Evolutionary conservation across 2,797 vertebrate genomes (phyloP), one percentile per base, ranked within the genome.

Genomic region (Centropyge bicolor): DNA sequence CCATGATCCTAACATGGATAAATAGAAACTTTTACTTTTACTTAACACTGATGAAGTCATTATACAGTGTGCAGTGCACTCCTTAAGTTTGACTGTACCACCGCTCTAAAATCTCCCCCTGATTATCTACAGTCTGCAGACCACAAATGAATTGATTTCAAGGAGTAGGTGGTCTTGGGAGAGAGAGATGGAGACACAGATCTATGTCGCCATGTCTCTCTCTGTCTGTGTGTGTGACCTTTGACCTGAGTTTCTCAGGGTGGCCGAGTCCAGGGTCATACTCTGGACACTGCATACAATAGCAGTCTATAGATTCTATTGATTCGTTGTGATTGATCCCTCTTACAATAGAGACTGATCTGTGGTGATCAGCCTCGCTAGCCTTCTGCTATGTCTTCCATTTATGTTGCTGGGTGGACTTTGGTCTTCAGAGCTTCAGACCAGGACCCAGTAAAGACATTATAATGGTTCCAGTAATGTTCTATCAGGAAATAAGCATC

Each of bases 361-460:
- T 61, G 67, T 35, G 64, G 95, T 96, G 96, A 97, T 90, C 82
- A 52, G 80, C 72, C 80, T 69, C 65, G 61, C 80, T 67, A 59
- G 73, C 80, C 89, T 88, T 84, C 85, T 86, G 85, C 56, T 60
- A 59, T 55, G 40, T 52, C 35, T 45, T 51, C n/a, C 57, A 94
- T 96, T 94, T 94, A 95, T 94, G 95, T 94, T 96, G 93, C 95
- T 94, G 94, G 94, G 96, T 3, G 20, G 8, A 16, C 5, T 63
- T 51, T n/a, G 11, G 36, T 49, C 19, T 56, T 61, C 16, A 72
- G 31, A 38, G 22, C 16, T 24, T 14, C 55, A 62, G 38, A 64
- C 20, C 13, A 31, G 54, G 51, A 46, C 46, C 51, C 27, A 62
- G 45, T 24, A 9, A 52, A 48, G 13, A 36, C 19, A 22, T 38